Evolutionary conservation across 1,140 invertebrate genomes (phyloP).

Genomic region (Lasioglossum albipes): DNA sequence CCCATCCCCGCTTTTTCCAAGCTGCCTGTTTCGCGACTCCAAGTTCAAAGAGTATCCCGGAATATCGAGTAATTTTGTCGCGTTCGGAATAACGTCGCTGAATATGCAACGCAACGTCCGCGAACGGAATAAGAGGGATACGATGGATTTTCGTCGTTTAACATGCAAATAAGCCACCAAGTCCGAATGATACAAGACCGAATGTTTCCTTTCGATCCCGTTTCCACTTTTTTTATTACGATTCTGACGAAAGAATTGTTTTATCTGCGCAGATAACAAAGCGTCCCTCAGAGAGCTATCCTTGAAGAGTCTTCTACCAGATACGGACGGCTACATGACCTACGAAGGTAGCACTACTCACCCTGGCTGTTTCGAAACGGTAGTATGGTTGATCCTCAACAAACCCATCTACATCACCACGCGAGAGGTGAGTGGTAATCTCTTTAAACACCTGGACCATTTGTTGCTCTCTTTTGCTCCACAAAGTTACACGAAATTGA

Average conservation of each 20-base stretch:
- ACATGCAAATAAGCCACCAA: slow-evolving; percentile 29
- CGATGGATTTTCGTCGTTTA: slow-evolving; percentile 40
- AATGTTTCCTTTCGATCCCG: not conserved
- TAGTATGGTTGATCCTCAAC: slow-evolving; percentile 97
- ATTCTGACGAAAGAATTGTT: slow-evolving; percentile 6
- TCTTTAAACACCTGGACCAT: too few relatives aligned
- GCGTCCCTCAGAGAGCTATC: slow-evolving; percentile 91
- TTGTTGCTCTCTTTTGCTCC: too few relatives aligned
- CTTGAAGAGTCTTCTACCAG: slow-evolving; percentile 89
- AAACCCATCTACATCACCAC: slow-evolving; percentile 97
- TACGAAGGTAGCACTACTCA: slow-evolving; percentile 98
- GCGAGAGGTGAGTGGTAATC: slow-evolving; percentile 85
- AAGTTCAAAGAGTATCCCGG: slow-evolving; percentile 49
- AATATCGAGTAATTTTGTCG: slow-evolving; percentile 54
- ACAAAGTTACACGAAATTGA: too few relatives aligned
- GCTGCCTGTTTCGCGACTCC: slow-evolving; percentile 16
- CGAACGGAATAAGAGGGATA: slow-evolving; percentile 22
- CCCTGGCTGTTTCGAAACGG: slow-evolving; percentile 95
- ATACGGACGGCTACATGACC: slow-evolving; percentile 96
- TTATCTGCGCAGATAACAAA: slow-evolving; percentile 83
- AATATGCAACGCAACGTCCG: slow-evolving; percentile 42
- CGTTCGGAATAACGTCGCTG: slow-evolving; percentile 44
- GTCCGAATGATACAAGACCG: slow-evolving; percentile 23
- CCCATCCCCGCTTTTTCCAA: slow-evolving; percentile 1
- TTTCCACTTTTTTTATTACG: too few relatives aligned